Conservation (phyloP, 1,140 invertebrate species). For the Piezodorus guildinii region DNA sequence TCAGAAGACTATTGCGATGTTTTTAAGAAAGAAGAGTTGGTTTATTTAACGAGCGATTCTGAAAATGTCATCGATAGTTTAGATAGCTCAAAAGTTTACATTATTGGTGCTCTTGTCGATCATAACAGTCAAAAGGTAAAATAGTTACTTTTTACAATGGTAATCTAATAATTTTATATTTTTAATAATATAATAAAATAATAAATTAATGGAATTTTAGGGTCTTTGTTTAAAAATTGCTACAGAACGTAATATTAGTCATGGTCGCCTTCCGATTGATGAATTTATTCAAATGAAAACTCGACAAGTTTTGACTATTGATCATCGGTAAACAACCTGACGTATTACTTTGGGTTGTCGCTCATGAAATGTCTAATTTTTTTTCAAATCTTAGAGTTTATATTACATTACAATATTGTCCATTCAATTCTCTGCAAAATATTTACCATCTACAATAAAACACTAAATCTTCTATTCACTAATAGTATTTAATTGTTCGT, state of each 20-base stretch:
- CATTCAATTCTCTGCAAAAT: no score
- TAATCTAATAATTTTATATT: no score
- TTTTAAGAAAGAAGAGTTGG: constrained; percentile 55
- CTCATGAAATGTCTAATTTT: no score
- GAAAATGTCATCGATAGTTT: constrained; percentile 70
- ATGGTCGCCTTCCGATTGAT: constrained; percentile 79
- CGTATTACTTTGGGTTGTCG: no score
- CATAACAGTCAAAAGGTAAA: constrained; percentile 87
- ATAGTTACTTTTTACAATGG: not conserved
- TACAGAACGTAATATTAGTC: constrained; percentile 57
- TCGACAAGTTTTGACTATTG: constrained; percentile 87
- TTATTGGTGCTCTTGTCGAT: constrained; percentile 95
- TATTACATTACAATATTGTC: no score
- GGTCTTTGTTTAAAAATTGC: constrained; percentile 78
- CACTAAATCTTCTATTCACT: no score
- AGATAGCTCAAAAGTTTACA: constrained; percentile 68
- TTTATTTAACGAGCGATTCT: constrained; percentile 93
- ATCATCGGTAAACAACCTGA: constrained; percentile 83
- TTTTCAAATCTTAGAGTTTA: no score
- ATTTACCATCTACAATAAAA: no score
- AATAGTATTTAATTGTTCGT: no score
- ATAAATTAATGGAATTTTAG: constrained; percentile 37
- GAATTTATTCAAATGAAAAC: constrained; percentile 87
- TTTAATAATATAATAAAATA: constrained; percentile 8
- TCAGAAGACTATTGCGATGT: constrained; percentile 25